A percentile compares a stretch with the other conserved stretches of the same genome.
Evolutionary conservation across 1,140 invertebrate species (phyloP).

Genomic region (Scaptomyza graminum): DNA sequence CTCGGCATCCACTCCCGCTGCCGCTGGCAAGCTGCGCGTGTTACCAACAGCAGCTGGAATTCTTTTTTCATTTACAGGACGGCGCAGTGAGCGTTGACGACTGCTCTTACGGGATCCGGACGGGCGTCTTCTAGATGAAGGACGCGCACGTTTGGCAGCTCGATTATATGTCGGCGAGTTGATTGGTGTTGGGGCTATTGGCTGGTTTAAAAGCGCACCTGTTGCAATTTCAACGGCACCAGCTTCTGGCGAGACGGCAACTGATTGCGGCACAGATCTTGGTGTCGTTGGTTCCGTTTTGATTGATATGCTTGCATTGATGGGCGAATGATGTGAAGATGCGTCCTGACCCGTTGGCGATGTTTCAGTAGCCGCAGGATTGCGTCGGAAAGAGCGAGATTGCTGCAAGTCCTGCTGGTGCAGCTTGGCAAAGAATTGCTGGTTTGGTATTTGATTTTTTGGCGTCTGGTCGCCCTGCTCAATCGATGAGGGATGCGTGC

Average conservation of each 20-base stretch:
- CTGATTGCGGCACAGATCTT: neutral
- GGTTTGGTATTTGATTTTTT: constrained; percentile 84
- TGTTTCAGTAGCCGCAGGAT: constrained; percentile 19
- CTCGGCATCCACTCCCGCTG: constrained; percentile 43
- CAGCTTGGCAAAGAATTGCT: constrained; percentile 81
- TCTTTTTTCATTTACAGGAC: constrained; percentile 27
- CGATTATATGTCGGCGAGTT: neutral
- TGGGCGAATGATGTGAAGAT: constrained; percentile 38
- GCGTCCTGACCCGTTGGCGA: constrained; percentile 34
- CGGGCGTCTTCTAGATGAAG: constrained; percentile 53
- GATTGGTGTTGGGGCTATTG: neutral
- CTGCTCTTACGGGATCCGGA: constrained; percentile 73
- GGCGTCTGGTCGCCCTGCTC: constrained; percentile 84
- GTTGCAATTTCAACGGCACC: constrained; percentile 1
- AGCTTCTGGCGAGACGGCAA: neutral
- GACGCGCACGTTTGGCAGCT: constrained; percentile 56
- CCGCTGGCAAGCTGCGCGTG: constrained; percentile 9
- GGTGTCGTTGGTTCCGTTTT: constrained; percentile 11
- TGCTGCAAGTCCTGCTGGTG: constrained; percentile 79
- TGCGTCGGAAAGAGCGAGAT: constrained; percentile 57
- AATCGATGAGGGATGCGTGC: constrained; percentile 87
- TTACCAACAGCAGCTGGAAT: constrained; percentile 4
- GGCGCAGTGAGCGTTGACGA: constrained; percentile 71
- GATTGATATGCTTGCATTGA: constrained; percentile 1
- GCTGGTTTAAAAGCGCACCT: neutral